Conservation (phyloP, 2,888 invertebrate species). For the Seira sanloemensis region DNA sequence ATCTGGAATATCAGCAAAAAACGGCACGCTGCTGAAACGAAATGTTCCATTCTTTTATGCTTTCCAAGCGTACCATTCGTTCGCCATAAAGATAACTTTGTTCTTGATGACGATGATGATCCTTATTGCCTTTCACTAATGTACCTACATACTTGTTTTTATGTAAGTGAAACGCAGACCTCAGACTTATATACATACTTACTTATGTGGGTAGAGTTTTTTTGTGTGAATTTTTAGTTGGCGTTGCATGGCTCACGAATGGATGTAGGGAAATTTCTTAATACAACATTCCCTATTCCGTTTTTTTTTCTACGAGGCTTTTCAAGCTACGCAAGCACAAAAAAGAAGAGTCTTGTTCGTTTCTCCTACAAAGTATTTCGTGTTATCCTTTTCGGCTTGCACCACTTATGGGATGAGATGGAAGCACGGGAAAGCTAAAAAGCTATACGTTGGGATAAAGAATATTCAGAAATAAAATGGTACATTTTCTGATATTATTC, state of each 20-base stretch:
- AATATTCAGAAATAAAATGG: background rate
- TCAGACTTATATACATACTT: too few species aligned
- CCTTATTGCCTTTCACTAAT: background rate
- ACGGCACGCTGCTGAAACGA: background rate
- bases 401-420: background rate
- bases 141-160: background rate
- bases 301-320: background rate
- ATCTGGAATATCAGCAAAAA: background rate
- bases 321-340: background rate
- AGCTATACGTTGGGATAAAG: background rate
- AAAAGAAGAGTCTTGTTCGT: background rate
- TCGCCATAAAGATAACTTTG: too few species aligned
- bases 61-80: background rate
- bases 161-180: background rate
- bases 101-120: background rate
- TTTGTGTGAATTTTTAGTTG: background rate
- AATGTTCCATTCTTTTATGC: background rate
- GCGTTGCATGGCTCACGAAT: background rate
- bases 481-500: background rate
- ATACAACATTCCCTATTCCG: too few species aligned
- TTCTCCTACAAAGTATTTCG: background rate
- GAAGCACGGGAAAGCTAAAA: background rate
- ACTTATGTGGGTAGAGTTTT: background rate
- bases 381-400: background rate
- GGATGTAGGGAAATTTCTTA: background rate